These are phyloP conservation scores for Sphinx pinastri DNA, from an alignment of 2,888 invertebrate species.

Conservation along the genomic window DNA sequence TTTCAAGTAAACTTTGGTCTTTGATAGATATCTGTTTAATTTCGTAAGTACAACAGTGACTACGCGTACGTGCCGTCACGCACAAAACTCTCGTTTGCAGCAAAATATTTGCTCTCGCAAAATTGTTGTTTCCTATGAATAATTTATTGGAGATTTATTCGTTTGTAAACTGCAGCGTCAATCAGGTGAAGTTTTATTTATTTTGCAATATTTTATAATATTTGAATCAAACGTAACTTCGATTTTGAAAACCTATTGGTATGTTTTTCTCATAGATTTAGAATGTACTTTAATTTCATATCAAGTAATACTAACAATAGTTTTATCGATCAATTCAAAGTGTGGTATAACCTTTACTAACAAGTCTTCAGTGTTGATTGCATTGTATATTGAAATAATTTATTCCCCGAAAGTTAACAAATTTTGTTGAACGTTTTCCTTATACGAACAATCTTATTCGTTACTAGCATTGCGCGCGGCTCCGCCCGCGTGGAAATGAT, in stretches of 20 bases:
- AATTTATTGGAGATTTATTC: conserved; percentile 13
- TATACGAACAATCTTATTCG: no score
- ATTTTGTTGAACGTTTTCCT: no score
- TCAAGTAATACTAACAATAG: no score
- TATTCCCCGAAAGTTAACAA: no score
- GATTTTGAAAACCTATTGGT: neutral
- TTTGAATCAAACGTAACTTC: neutral
- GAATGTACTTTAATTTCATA: no score
- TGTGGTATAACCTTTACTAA: no score
- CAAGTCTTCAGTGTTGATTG: no score
- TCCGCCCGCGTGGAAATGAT: neutral
- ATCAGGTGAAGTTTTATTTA: neutral
- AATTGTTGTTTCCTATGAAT: conserved; percentile 15
- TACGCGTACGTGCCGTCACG: neutral
- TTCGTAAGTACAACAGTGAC: neutral
- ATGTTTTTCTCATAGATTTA: no score
- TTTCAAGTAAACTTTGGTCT: neutral
- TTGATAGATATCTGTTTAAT: neutral
- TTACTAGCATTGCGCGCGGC: no score
- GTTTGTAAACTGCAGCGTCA: conserved; percentile 2
- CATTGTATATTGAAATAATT: no score
- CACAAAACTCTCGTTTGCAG: neutral
- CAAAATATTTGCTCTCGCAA: conserved; percentile 11
- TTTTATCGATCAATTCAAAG: no score
- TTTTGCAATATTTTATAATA: neutral